phyloP scores from a whole-genome alignment of 2,113 vertebrate genomes.

The Scalopus aquaticus region DNA sequence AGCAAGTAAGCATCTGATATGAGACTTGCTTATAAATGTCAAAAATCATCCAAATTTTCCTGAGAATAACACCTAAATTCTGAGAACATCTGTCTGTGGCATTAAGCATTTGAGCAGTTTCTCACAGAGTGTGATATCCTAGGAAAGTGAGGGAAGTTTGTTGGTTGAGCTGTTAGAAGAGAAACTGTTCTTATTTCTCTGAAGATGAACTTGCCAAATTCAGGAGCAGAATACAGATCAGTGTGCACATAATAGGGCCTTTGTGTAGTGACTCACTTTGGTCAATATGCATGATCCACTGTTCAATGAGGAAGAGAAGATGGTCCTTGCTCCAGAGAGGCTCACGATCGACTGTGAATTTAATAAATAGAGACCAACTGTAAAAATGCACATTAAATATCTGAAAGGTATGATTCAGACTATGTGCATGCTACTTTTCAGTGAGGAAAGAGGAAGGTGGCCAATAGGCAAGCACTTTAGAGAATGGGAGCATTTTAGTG shows the following conservation, averaged over 20 bases:
- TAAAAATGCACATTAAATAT: background rate
- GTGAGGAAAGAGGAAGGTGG: background rate
- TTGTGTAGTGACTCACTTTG: background rate
- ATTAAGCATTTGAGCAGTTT: background rate
- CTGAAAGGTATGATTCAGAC: background rate
- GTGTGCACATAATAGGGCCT: background rate
- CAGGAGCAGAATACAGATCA: background rate
- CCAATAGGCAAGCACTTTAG: background rate
- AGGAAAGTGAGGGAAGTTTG: background rate
- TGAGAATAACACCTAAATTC: background rate
- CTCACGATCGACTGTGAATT: background rate
- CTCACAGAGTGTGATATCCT: background rate
- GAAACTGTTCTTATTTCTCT: background rate
- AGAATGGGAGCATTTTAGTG: background rate
- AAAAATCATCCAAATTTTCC: background rate
- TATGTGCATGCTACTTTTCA: background rate
- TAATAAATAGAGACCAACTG: background rate
- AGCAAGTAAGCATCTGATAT: background rate
- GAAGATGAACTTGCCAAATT: background rate
- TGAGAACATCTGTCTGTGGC: background rate
- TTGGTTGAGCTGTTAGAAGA: background rate
- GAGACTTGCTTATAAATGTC: background rate
- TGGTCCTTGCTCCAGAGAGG: background rate
- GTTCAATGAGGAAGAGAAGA: background rate
- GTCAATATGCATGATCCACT: fast-evolving